A percentile compares a stretch with the other conserved stretches of the same genome.
These are phyloP conservation scores for Andrena hattorfiana DNA, from an alignment of 2,888 invertebrate genomes.

Conservation along the genomic window DNA sequence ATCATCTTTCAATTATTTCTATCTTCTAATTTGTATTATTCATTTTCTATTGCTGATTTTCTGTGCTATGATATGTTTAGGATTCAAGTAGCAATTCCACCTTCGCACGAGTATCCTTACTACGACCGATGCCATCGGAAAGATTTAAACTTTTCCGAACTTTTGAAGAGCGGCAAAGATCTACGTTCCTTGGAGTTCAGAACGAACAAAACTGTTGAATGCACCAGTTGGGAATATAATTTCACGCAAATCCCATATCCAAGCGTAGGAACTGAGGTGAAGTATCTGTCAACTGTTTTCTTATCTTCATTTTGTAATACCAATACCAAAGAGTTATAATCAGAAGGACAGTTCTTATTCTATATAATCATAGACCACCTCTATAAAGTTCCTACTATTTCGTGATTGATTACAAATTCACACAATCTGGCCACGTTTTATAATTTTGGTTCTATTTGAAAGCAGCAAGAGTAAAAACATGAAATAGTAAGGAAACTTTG, in stretches of 20 bases:
- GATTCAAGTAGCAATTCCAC: slow-evolving; percentile 82
- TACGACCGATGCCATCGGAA: slow-evolving; percentile 85
- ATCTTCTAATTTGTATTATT: not conserved
- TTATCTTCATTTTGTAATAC: too few relatives aligned
- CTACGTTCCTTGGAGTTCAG: slow-evolving; percentile 73
- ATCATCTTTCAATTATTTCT: not conserved
- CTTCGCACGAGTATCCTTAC: slow-evolving; percentile 75
- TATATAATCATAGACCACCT: too few relatives aligned
- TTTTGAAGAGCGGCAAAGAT: slow-evolving; percentile 70
- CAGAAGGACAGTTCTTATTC: too few relatives aligned
- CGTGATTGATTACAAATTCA: too few relatives aligned
- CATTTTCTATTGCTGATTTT: not conserved
- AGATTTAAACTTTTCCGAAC: slow-evolving; percentile 83
- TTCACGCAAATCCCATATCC: slow-evolving; percentile 85
- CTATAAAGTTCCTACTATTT: too few relatives aligned
- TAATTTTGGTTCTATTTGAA: too few relatives aligned
- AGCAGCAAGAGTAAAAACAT: too few relatives aligned
- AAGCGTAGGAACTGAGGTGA: slow-evolving; percentile 87
- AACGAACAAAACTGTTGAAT: slow-evolving; percentile 76
- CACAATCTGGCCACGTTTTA: too few relatives aligned
- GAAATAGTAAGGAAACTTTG: too few relatives aligned
- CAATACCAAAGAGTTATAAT: too few relatives aligned
- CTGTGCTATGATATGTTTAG: slow-evolving; percentile 68
- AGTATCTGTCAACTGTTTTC: slow-evolving; percentile 56
- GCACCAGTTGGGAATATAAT: slow-evolving; percentile 86